Percentiles rank a stretch among this genome's conserved stretches.
phyloP scores from a whole-genome alignment of 64 coral and sea anemone species.

The Actinia tenebrosa region DNA sequence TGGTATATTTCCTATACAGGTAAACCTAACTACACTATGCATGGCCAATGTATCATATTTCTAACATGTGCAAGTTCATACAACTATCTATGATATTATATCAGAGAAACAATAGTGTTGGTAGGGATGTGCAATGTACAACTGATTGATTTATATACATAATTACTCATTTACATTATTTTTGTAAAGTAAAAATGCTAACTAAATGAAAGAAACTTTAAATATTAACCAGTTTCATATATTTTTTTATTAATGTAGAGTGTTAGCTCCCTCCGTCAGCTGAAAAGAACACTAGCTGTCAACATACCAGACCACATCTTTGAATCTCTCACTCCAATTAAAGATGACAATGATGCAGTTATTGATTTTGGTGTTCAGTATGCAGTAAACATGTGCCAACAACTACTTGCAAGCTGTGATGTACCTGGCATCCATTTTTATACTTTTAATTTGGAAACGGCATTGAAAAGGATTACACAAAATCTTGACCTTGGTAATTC shows the following conservation, averaged over 20 bases:
- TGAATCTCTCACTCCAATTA: conserved; percentile 64
- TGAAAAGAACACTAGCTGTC: conserved; percentile 56
- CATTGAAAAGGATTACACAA: conserved; percentile 43
- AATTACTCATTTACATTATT: too few species aligned
- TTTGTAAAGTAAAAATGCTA: too few species aligned
- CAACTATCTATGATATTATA: too few species aligned
- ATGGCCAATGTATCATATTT: too few species aligned
- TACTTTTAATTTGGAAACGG: conserved; percentile 50
- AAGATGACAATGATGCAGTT: conserved; percentile 67
- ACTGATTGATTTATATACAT: too few species aligned
- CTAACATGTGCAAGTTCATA: too few species aligned
- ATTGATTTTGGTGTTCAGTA: conserved; percentile 80
- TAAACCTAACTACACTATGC: not conserved
- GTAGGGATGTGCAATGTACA: too few species aligned
- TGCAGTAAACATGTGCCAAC: conserved; percentile 48
- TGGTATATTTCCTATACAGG: conserved; percentile 90
- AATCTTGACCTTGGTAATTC: not conserved
- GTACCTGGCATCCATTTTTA: conserved; percentile 65
- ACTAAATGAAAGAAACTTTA: too few species aligned
- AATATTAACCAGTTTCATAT: too few species aligned
- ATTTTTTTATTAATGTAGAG: conserved; percentile 31
- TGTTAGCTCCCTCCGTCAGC: conserved; percentile 64
- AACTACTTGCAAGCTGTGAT: conserved; percentile 44
- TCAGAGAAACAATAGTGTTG: too few species aligned
- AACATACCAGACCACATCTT: conserved; percentile 70